Conservation (phyloP, 2,888 invertebrate species). For the Nebria brevicollis region DNA sequence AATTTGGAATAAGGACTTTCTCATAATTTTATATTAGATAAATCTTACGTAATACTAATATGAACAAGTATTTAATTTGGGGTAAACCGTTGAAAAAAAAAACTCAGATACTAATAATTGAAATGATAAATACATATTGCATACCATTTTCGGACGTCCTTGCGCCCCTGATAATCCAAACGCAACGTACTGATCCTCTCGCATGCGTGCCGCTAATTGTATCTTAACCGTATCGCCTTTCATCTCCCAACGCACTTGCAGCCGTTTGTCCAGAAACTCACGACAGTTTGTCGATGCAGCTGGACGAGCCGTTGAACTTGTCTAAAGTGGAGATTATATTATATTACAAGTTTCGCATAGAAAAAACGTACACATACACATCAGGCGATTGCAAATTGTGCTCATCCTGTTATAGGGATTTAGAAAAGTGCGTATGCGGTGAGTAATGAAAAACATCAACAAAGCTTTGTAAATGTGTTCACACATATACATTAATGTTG, state of each 20-base stretch:
- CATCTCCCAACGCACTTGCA: slow-evolving; percentile 90
- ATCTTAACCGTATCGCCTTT: slow-evolving; percentile 81
- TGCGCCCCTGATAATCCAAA: slow-evolving; percentile 86
- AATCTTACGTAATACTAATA: background rate
- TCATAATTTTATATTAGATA: no score
- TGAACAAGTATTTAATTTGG: background rate
- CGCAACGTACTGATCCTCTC: slow-evolving; percentile 87
- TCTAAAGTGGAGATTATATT: slow-evolving; percentile 65
- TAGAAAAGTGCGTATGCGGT: background rate
- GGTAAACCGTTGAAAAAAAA: no score
- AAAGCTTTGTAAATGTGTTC: no score
- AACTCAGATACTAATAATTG: no score
- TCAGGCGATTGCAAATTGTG: background rate
- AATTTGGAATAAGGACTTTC: no score
- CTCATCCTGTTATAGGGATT: background rate
- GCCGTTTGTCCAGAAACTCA: slow-evolving; percentile 81
- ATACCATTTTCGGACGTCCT: slow-evolving; percentile 76
- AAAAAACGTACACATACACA: background rate
- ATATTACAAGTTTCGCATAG: background rate
- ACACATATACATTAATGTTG: no score
- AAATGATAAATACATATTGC: background rate
- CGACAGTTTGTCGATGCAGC: slow-evolving; percentile 79
- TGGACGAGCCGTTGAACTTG: slow-evolving; percentile 79
- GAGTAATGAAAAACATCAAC: background rate
- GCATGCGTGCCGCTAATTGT: slow-evolving; percentile 79